Evolutionary conservation across 2,113 vertebrate species (phyloP).

Genomic region (Zootoca vivipara): DNA sequence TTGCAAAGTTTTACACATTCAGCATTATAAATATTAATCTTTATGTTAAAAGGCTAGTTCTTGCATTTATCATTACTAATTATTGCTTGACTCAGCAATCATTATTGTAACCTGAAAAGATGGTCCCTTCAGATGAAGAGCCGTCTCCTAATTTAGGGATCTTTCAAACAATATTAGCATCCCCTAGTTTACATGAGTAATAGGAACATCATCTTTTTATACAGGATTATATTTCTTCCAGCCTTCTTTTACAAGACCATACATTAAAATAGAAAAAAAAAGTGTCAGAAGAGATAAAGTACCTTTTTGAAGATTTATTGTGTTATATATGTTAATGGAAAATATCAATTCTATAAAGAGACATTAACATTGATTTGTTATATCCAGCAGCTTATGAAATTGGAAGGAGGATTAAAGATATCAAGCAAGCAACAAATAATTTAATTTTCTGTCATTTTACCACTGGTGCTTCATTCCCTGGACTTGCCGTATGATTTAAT

Average conservation of each 20-base stretch:
- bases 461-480: not conserved
- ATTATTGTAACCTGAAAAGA: constrained; percentile 47
- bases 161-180: constrained; percentile 22
- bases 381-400: constrained; percentile 16
- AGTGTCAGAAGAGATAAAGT: constrained; percentile 35
- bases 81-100: constrained; percentile 26
- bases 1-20: not conserved
- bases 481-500: not conserved
- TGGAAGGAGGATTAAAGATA: constrained; percentile 35
- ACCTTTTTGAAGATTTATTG: constrained; percentile 44
- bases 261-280: constrained; percentile 24
- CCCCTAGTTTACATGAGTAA: constrained; percentile 50
- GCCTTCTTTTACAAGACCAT: constrained; percentile 33
- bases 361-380: constrained; percentile 49
- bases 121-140: constrained; percentile 28
- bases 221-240: constrained; percentile 50
- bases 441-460: constrained; percentile 29
- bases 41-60: not conserved
- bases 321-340: constrained; percentile 37
- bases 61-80: constrained; percentile 28
- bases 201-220: constrained; percentile 46
- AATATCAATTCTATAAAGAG: constrained; percentile 49
- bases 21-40: constrained; percentile 38
- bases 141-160: constrained; percentile 44
- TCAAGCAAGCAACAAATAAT: constrained; percentile 17